Evolutionary conservation across 2,888 invertebrate genomes (phyloP), one percentile per base, ranked within the genome.

Genomic region (Ochropleura leucogaster): DNA sequence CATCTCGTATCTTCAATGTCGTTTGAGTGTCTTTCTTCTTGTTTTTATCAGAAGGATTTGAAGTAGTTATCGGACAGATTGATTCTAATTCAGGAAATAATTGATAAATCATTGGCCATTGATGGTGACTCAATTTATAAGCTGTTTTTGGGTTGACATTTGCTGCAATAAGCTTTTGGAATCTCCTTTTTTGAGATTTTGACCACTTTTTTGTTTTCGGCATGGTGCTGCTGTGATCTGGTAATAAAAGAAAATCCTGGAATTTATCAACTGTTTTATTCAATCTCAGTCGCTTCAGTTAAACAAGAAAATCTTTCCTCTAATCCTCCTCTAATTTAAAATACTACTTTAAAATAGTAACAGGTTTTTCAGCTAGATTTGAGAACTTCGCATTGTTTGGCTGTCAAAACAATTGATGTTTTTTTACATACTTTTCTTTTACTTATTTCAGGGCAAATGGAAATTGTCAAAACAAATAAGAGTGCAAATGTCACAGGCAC

Each of bases 221-320:
- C 82, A 83, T 83, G 68, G 18, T 18, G 42, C 69, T 4, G 75
- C 47, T 76, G 63, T 12, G 8, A 82, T 82, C 82, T 82, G 82
- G 67, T 20, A 84, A 82, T 83, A 72, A 80, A 82, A 82, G 62
- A 82, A 83, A 82, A 80, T 69, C 75, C 64, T 66, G 51, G 64
- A 68, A 60, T 84, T 59, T 80, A 79, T 67, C 72, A 76, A 63
- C 57, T 72, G 72, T 69, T 67, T 49, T 63, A 44, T 62, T 44
- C 7, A 42, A 10, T 46, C 18, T 53, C 67, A 49, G 9, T 18
- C 65, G 8, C 20, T 12, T 12, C 46, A 9, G 0, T 44, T 47
- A 46, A 40, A 5, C 40, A 67, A n/a, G 4, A n/a, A 47, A 65
- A 30, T 30, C 30, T 30, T 30, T 30, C 30, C 30, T 30, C 30